A percentile compares a stretch with the other conserved stretches of the same genome.
These are phyloP conservation scores for Drosophila ficusphila DNA, from an alignment of 1,140 invertebrate species.

Conservation along the genomic window DNA sequence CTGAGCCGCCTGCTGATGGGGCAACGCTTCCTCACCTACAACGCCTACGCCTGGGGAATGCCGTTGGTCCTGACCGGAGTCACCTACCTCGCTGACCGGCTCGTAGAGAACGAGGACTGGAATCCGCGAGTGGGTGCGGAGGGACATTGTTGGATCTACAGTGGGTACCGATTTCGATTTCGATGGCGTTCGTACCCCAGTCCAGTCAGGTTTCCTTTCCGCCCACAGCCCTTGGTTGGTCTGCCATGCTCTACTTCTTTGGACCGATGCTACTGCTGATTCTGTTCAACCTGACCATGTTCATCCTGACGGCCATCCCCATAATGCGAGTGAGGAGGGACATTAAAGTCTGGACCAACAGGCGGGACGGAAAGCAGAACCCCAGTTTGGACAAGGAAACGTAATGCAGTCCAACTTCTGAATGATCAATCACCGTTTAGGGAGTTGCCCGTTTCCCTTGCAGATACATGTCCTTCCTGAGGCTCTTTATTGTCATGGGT, in stretches of 20 bases:
- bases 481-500: conserved; percentile 90
- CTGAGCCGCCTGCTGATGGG: conserved; percentile 55
- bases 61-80: conserved; percentile 84
- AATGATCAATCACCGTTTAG: no score
- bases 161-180: conserved; percentile 75
- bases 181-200: neutral
- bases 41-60: conserved; percentile 89
- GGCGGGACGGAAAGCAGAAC: conserved; percentile 18
- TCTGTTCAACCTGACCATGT: conserved; percentile 88
- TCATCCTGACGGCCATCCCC: conserved; percentile 86
- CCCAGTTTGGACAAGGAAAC: conserved; percentile 39
- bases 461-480: conserved; percentile 88
- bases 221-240: conserved; percentile 30
- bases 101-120: conserved; percentile 65
- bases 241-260: conserved; percentile 89
- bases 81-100: conserved; percentile 60
- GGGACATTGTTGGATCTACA: conserved; percentile 86
- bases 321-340: conserved; percentile 86
- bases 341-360: conserved; percentile 8
- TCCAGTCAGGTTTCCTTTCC: neutral
- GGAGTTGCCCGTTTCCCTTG: conserved; percentile 2
- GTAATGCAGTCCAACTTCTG: no score
- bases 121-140: conserved; percentile 85
- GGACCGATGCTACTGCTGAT: conserved; percentile 89
- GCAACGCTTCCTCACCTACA: conserved; percentile 87